Conservation (phyloP, 2,113 vertebrate species). For the Syngnathus scovelli region DNA sequence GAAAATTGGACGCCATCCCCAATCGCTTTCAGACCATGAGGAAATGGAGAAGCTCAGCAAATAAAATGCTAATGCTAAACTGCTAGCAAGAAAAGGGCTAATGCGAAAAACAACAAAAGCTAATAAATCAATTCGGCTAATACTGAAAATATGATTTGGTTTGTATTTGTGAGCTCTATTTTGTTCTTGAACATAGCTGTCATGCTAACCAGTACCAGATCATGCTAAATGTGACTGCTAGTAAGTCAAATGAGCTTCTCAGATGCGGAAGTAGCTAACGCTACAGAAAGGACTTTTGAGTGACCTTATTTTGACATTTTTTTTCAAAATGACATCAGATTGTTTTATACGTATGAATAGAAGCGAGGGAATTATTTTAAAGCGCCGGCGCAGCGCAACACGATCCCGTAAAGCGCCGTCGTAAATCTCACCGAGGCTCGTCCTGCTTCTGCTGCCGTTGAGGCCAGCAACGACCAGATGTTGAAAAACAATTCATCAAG, state of each 20-base stretch:
- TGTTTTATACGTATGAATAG: not conserved
- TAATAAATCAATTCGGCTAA: not conserved
- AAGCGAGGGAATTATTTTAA: not conserved
- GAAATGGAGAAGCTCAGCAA: slow-evolving; percentile 9
- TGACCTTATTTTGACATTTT: not conserved
- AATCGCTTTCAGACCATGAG: slow-evolving; percentile 6
- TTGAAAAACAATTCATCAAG: slow-evolving; percentile 2
- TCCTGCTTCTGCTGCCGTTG: not conserved
- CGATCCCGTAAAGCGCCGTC: not conserved
- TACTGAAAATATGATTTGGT: no score
- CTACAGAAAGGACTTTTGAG: not conserved
- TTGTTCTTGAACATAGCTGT: not conserved
- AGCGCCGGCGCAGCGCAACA: not conserved
- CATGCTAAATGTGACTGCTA: not conserved
- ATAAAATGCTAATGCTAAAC: not conserved
- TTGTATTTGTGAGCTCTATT: no score
- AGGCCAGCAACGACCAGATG: not conserved
- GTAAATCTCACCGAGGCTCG: not conserved
- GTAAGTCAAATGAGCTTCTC: not conserved
- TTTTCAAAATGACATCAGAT: not conserved
- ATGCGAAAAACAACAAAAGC: not conserved
- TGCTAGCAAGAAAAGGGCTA: not conserved
- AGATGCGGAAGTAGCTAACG: not conserved
- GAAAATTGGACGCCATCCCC: slow-evolving; percentile 11
- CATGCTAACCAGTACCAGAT: not conserved